A percentile compares a stretch with the other conserved stretches of the same genome.
Conservation (phyloP, 2,797 vertebrate species). For the Denticeps clupeoides region DNA sequence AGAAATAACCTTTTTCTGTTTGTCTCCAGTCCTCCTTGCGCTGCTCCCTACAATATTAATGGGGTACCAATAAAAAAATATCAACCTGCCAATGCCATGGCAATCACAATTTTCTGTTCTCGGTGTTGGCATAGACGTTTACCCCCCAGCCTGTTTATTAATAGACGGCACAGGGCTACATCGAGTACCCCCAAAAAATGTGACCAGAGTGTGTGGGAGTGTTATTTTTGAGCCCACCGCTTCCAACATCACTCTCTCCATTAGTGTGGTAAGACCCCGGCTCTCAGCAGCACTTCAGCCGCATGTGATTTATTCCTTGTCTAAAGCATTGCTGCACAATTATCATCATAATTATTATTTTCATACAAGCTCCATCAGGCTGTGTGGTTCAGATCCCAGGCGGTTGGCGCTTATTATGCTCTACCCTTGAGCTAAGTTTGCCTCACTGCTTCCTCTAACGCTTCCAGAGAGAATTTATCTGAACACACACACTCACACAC, state of each 20-base stretch:
- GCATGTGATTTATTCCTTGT: neutral
- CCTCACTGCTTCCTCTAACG: neutral
- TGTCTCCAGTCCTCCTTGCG: too few relatives aligned
- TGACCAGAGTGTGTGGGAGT: too few relatives aligned
- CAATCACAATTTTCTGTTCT: too few relatives aligned
- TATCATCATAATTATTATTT: neutral
- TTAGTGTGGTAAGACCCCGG: constrained; percentile 45
- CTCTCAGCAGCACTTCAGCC: neutral
- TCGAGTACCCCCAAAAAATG: too few relatives aligned
- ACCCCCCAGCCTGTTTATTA: too few relatives aligned
- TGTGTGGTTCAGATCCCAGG: neutral
- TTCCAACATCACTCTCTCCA: constrained; percentile 18
- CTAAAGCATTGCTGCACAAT: neutral
- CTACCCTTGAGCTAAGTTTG: constrained; percentile 1
- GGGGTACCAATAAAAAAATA: too few relatives aligned
- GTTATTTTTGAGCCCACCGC: too few relatives aligned
- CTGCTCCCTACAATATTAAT: too few relatives aligned
- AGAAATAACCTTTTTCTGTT: too few relatives aligned
- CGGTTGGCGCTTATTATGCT: neutral
- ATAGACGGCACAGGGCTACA: too few relatives aligned
- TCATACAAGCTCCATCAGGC: neutral
- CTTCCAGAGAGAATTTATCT: neutral
- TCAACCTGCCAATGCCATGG: too few relatives aligned
- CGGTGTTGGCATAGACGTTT: too few relatives aligned
- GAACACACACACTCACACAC: neutral